Conservation (phyloP, 2,113 vertebrate genomes). For the Thunnus thynnus region DNA sequence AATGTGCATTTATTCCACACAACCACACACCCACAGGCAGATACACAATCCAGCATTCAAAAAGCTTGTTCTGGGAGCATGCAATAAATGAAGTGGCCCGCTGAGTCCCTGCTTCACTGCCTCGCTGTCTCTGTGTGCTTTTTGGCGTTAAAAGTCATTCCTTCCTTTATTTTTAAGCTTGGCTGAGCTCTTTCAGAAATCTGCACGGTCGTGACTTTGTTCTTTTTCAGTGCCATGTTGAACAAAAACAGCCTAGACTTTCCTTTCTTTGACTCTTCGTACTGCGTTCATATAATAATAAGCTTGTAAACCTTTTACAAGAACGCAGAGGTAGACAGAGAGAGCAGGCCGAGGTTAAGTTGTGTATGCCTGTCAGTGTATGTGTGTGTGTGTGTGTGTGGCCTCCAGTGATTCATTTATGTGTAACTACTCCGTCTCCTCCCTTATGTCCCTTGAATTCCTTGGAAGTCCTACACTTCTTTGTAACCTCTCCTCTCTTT, state of each 20-base stretch:
- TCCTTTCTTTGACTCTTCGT: constrained; percentile 34
- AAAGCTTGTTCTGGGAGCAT: constrained; percentile 32
- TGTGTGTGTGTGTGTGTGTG: constrained; percentile 43
- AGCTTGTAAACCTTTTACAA: constrained; percentile 56
- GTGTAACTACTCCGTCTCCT: constrained; percentile 61
- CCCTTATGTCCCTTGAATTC: constrained; percentile 60
- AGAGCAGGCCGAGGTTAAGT: constrained; percentile 21
- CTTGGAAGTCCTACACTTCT: constrained; percentile 51
- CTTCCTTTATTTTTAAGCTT: constrained; percentile 67
- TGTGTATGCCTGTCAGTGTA: constrained; percentile 35
- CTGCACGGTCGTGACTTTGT: constrained; percentile 49
- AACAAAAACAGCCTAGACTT: constrained; percentile 57
- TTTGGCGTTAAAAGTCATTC: constrained; percentile 65
- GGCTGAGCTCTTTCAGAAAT: constrained; percentile 63
- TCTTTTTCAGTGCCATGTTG: background rate
- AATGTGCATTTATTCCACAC: background rate
- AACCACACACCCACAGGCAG: constrained; percentile 5
- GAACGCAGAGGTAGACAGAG: constrained; percentile 37
- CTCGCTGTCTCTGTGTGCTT: constrained; percentile 45
- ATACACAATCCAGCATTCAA: constrained; percentile 7
- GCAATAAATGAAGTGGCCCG: constrained; percentile 48
- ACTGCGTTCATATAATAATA: constrained; percentile 57
- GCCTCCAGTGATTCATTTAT: constrained; percentile 56
- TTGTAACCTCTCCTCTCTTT: constrained; percentile 36
- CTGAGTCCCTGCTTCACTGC: constrained; percentile 42